phyloP scores from a whole-genome alignment of 2,797 vertebrate genomes.

The Centroberyx gerrardi region DNA sequence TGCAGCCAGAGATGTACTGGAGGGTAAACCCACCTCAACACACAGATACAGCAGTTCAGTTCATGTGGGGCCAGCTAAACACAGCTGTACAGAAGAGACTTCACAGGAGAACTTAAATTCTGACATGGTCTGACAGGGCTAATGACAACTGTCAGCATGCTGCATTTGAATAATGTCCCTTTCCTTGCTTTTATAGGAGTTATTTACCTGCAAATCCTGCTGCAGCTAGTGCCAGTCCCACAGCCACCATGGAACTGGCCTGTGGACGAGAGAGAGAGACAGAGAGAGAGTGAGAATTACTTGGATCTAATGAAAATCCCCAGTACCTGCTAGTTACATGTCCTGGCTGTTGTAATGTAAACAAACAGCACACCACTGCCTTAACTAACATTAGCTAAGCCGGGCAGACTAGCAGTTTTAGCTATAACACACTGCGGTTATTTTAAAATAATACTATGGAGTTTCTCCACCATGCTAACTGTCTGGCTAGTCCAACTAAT shows the following conservation, averaged over 20 bases:
- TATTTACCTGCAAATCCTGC: constrained; percentile 95
- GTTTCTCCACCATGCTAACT: no score
- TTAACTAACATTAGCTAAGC: neutral
- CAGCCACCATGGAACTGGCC: constrained; percentile 93
- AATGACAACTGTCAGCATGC: no score
- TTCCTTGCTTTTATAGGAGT: neutral
- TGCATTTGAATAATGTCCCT: no score
- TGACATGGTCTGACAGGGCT: no score
- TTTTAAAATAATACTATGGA: no score
- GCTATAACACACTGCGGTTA: neutral
- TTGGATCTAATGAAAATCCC: no score
- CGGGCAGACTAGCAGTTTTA: neutral
- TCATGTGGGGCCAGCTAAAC: no score
- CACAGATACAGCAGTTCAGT: no score
- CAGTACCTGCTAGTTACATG: neutral
- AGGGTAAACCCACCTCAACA: neutral
- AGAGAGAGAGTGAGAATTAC: constrained; percentile 7
- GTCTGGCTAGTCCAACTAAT: no score
- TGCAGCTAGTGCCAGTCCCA: constrained; percentile 92
- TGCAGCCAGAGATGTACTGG: neutral
- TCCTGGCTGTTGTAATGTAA: neutral
- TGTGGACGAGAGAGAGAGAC: constrained; percentile 62
- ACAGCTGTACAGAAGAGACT: no score
- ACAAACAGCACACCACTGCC: neutral
- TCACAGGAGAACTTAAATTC: no score